Evolutionary conservation across 2,797 vertebrate genomes (phyloP), one percentile per base, ranked within the genome.

Genomic region (Otolemur crassicaudatus): DNA sequence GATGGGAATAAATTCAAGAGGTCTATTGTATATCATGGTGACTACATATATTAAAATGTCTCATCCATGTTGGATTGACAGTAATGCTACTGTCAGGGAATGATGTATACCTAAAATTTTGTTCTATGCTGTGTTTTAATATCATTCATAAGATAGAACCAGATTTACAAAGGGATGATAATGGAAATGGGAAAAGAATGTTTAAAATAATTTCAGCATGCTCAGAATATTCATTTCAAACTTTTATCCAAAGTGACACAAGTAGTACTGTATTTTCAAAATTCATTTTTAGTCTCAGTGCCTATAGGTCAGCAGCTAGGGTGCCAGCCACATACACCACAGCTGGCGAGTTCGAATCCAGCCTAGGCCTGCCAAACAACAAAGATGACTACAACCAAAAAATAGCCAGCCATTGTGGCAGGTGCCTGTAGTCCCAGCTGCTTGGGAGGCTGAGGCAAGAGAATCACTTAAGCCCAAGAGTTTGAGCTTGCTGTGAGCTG

Each of bases 201-300:
- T 94, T 88, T 69, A 80, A 80, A 93, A 65, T 90, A 72, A 65
- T 79, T 93, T 67, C 17, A 25, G 13, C 37, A 49, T 87, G 70
- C 43, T 86, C 16, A 53, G 34, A 43, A 69, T 87, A 70, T 58
- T 87, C 14, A 19, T 80, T 92, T 89, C 90, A 83, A 87, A 53
- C 53, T 93, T 80, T 87, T 49, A 76, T 29, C 53, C 61, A 72
- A 86, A 94, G 70, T 70, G 29, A 89, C 85, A 53, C 29, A n/a
- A 85, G 20, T 85, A 22, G 46, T 92, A 5, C 19, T 85, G 4
- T 46, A 82, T 83, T 83, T 94, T 87, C 83, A 94, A 83, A 87
- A 65, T 79, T 73, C 25, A 53, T 84, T 91, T 84, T 91, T 40
- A 91, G 49, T 13, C 49, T 49, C 12, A 49, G 49, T 13, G 12